These are phyloP conservation scores for Zosterops pallidus DNA, from an alignment of 2,113 vertebrate species.

Conservation along the genomic window DNA sequence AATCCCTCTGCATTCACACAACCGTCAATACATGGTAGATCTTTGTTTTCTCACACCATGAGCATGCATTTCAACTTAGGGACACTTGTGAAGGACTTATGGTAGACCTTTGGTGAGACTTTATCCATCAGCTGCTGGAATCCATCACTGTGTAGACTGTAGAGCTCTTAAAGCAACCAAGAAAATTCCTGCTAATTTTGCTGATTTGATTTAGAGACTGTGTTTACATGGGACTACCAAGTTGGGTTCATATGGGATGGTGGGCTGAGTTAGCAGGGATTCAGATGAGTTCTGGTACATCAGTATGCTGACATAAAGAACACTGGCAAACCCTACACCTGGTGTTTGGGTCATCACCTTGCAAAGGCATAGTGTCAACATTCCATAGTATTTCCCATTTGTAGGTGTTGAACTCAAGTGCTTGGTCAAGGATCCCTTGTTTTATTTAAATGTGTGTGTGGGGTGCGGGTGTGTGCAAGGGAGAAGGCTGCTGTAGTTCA, in stretches of 20 bases:
- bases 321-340: not conserved
- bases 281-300: fast-evolving
- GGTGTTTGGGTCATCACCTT: not conserved
- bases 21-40: not conserved
- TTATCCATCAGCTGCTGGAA: not conserved
- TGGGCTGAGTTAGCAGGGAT: not conserved
- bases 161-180: not conserved
- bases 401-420: not conserved
- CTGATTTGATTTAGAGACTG: not conserved
- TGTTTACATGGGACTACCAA: not conserved
- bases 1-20: not conserved
- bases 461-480: not conserved
- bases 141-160: not conserved
- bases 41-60: not conserved
- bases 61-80: not conserved
- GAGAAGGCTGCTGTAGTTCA: not conserved
- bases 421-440: not conserved
- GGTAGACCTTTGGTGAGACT: not conserved
- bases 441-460: not conserved
- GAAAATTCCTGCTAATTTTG: not conserved
- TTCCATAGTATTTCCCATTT: not conserved
- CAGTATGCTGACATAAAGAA: not conserved
- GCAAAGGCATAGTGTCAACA: fast-evolving
- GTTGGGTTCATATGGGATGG: not conserved
- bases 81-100: not conserved